phyloP scores from a whole-genome alignment of 2,888 invertebrate genomes.

The Endotricha flammealis region DNA sequence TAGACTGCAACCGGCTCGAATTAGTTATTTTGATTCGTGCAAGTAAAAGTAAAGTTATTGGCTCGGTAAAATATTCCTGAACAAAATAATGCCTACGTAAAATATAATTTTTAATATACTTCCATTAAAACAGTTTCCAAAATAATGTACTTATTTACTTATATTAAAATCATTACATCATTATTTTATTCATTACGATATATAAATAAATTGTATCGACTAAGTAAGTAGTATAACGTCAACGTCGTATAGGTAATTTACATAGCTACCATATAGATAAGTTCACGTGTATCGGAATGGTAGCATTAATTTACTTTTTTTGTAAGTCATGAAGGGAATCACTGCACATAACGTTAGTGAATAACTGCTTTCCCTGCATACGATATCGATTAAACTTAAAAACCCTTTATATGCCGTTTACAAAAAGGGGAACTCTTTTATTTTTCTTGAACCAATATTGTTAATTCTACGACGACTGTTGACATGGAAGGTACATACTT shows the following conservation, averaged over 20 bases:
- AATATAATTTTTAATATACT: too few relatives aligned
- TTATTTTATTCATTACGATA: too few relatives aligned
- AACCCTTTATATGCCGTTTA: constrained; percentile 45
- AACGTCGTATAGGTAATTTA: too few relatives aligned
- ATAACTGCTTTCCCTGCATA: constrained; percentile 38
- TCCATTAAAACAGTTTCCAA: too few relatives aligned
- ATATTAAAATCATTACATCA: too few relatives aligned
- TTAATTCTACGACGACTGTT: constrained; percentile 52
- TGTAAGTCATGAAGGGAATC: neutral
- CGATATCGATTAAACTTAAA: constrained; percentile 69
- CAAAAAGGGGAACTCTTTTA: constrained; percentile 50
- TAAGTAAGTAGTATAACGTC: too few relatives aligned
- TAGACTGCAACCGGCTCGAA: constrained; percentile 7
- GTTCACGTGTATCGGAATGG: neutral
- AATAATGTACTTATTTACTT: too few relatives aligned
- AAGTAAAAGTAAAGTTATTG: constrained; percentile 7
- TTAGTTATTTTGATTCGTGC: constrained; percentile 6
- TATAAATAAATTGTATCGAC: too few relatives aligned
- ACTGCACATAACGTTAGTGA: constrained; percentile 31
- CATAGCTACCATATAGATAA: too few relatives aligned
- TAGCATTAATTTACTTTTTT: neutral
- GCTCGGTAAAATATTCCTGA: too few relatives aligned
- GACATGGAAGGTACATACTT: constrained; percentile 50
- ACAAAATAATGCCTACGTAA: too few relatives aligned
- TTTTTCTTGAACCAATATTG: constrained; percentile 41